phyloP scores from a whole-genome alignment of 2,888 invertebrate genomes.

The Hesperia comma region DNA sequence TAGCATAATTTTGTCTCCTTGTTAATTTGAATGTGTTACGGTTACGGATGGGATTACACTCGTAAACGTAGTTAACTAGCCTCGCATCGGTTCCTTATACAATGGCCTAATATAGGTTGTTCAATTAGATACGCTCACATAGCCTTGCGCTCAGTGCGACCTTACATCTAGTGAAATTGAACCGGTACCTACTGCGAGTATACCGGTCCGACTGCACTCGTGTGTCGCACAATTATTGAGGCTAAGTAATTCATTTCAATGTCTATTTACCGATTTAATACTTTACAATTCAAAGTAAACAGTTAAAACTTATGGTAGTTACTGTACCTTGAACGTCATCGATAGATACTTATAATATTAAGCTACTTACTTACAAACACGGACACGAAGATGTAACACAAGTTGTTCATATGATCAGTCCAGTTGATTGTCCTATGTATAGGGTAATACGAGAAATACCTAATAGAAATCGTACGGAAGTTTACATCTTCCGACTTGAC shows the following conservation, averaged over 20 bases:
- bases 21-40: not conserved
- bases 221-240: slow-evolving; percentile 53
- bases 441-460: slow-evolving; percentile 47
- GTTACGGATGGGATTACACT: slow-evolving; percentile 26
- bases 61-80: slow-evolving; percentile 7
- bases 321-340: slow-evolving; percentile 20
- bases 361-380: slow-evolving; percentile 27
- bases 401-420: slow-evolving; percentile 44
- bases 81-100: slow-evolving; percentile 36
- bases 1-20: not conserved
- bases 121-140: slow-evolving; percentile 61
- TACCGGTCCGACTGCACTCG: slow-evolving; percentile 55
- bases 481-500: slow-evolving; percentile 57
- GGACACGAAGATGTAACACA: not conserved
- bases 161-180: slow-evolving; percentile 80
- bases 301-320: slow-evolving; percentile 8
- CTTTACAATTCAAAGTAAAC: slow-evolving; percentile 33
- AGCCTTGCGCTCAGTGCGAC: slow-evolving; percentile 74
- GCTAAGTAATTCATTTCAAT: slow-evolving; percentile 53
- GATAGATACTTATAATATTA: slow-evolving; percentile 4
- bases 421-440: slow-evolving; percentile 54
- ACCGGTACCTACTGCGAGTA: slow-evolving; percentile 59
- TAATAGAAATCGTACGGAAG: slow-evolving; percentile 63
- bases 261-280: slow-evolving; percentile 40
- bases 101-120: slow-evolving; percentile 38